Percentiles rank a stretch among this genome's conserved stretches.
Evolutionary conservation across 2,888 invertebrate genomes (phyloP).

Genomic region (Myathropa florea): DNA sequence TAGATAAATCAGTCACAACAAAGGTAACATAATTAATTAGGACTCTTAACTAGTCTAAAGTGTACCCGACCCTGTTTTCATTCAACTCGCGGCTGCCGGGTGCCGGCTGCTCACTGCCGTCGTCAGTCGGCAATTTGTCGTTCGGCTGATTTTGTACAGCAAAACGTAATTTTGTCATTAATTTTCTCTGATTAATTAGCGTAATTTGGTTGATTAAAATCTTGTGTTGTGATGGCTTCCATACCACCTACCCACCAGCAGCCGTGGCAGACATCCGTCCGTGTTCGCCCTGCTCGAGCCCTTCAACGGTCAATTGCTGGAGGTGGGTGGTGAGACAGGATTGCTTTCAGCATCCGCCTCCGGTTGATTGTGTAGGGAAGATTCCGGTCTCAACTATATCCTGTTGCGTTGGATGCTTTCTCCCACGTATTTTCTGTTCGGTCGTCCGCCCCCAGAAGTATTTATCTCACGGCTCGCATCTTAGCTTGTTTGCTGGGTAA

Average conservation of each 20-base stretch:
- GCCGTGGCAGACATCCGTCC: slow-evolving; percentile 1
- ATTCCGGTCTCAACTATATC: slow-evolving; percentile 30
- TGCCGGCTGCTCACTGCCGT: slow-evolving; percentile 3
- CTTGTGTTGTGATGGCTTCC: slow-evolving; percentile 51
- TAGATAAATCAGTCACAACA: slow-evolving; percentile 57
- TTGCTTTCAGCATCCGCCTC: slow-evolving; percentile 13
- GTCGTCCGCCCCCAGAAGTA: slow-evolving; percentile 17
- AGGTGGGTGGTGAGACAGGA: neutral
- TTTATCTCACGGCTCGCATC: slow-evolving; percentile 68
- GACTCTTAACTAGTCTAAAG: slow-evolving; percentile 13
- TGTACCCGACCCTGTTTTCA: slow-evolving; percentile 15
- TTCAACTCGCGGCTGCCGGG: slow-evolving; percentile 14
- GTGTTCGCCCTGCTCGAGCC: neutral
- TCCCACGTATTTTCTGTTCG: slow-evolving; percentile 11
- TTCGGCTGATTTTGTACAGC: slow-evolving; percentile 58
- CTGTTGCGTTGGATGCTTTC: slow-evolving; percentile 55
- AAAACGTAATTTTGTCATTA: slow-evolving; percentile 73
- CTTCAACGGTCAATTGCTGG: neutral
- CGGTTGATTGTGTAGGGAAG: slow-evolving; percentile 13
- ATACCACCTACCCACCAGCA: neutral
- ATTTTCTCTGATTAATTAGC: slow-evolving; percentile 73
- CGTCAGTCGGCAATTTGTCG: slow-evolving; percentile 44
- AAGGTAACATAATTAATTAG: slow-evolving; percentile 47
- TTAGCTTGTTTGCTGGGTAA: slow-evolving; percentile 63
- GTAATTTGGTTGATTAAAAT: slow-evolving; percentile 72